Percentiles rank a stretch among this genome's conserved stretches.
phyloP scores from a whole-genome alignment of 1,140 invertebrate genomes.

The Pseudomyrmex cubaensis region DNA sequence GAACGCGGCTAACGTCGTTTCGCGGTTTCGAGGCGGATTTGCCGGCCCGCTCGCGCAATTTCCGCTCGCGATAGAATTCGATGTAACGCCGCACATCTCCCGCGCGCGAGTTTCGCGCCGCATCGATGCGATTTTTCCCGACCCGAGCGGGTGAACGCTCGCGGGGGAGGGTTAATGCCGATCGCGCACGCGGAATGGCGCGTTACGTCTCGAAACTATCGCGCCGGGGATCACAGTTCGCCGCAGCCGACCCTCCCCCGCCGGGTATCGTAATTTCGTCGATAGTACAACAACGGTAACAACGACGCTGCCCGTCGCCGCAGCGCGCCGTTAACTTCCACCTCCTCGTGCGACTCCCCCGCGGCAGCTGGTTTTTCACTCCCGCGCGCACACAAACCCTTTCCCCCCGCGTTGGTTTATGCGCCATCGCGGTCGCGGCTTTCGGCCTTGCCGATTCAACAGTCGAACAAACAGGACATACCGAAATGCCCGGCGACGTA shows the following conservation, averaged over 20 bases:
- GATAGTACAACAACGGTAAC: conserved; percentile 47
- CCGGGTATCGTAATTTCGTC: conserved; percentile 48
- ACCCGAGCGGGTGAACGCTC: not conserved
- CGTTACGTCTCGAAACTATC: conserved; percentile 51
- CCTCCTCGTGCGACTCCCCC: not conserved
- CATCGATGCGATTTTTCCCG: conserved; percentile 16
- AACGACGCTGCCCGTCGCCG: not conserved
- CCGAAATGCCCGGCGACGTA: conserved; percentile 11
- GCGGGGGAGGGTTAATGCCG: not conserved
- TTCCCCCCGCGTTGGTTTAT: not conserved
- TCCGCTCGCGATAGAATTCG: conserved; percentile 38
- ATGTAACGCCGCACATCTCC: not conserved
- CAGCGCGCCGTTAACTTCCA: conserved; percentile 11
- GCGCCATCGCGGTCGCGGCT: conserved; percentile 43
- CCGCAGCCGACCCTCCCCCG: conserved; percentile 9
- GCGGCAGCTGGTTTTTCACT: conserved; percentile 2
- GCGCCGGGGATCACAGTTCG: conserved; percentile 43
- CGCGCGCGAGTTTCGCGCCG: not conserved
- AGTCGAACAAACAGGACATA: conserved; percentile 19
- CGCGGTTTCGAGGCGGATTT: conserved; percentile 16
- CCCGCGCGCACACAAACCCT: not conserved
- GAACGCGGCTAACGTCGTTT: conserved; percentile 9
- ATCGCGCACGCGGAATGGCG: not conserved
- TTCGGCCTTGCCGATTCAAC: conserved; percentile 34
- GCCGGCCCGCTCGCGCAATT: conserved; percentile 34